Evolutionary conservation across 1,140 invertebrate species (phyloP), one percentile per base, ranked within the genome.

Genomic region (Sinonovacula constricta): DNA sequence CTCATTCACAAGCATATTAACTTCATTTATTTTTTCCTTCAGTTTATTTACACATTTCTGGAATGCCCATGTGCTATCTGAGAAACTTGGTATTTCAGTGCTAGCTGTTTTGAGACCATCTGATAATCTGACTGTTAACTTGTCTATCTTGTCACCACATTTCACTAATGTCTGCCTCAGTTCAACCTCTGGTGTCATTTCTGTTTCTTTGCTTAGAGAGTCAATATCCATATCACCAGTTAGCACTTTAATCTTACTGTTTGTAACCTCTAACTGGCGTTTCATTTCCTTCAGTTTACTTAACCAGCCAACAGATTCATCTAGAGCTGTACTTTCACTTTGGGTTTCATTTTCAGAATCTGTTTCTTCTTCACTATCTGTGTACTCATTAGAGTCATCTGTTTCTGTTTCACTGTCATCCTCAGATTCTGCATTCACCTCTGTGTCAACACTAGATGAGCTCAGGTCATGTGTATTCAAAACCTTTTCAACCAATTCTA

Each of bases 201-300:
- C 74, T 57, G 62, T 4, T 4, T 56, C 65, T 18, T 57, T 68
- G 26, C 18, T 66, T 24, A 57, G 51, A 0, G 75, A 53, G 10
- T 80, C 78, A 4, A 59, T 36, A 39, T 80, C 67, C 22, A 86
- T 62, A 51, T 85, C 80, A 63, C 59, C 60, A 45, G 86, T 82
- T 12, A 88, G 75, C 24, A 84, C 82, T 56, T 83, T 82, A 7
- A 87, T 79, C 39, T 83, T 84, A 53, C 54, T 53, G 62, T 84
- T 86, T 26, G 86, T 83, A 0, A 26, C 34, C 62, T 86, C 79
- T 24, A 89, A 65, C 53, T 88, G 86, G 31, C 62, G 68, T 33
- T 85, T 86, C 83, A 88, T 86, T 69, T 84, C 79, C 57, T 86
- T 81, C 15, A 89, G 56, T 75, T 85, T 84, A 18, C 56, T 49